Evolutionary conservation across 1,140 invertebrate species (phyloP).

Genomic region (Ceratitis capitata): DNA sequence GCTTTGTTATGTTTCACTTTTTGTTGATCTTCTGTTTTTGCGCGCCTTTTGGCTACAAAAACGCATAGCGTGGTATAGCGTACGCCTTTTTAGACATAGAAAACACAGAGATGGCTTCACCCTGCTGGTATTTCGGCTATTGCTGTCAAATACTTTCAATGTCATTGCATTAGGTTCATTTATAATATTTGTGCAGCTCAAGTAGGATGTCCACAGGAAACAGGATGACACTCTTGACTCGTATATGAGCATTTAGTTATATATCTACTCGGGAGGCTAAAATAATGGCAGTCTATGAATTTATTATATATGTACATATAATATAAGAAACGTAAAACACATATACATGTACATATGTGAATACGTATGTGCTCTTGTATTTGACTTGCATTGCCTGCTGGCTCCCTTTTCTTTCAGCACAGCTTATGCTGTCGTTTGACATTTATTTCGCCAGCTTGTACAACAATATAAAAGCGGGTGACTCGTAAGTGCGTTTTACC

Average conservation of each 20-base stretch:
- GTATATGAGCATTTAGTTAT: neutral
- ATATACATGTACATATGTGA: neutral
- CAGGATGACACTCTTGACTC: neutral
- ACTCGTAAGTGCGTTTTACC: constrained; percentile 19
- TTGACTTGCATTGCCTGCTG: constrained; percentile 28
- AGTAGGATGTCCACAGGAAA: neutral
- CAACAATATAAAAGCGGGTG: neutral
- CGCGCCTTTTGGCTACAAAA: neutral
- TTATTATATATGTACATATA: neutral
- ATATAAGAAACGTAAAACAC: too few relatives aligned
- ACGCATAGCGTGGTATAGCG: neutral
- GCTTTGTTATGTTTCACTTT: neutral
- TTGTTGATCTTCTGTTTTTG: neutral
- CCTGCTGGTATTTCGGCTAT: neutral
- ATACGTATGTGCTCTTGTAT: neutral
- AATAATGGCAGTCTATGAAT: neutral
- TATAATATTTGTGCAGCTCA: constrained; percentile 1
- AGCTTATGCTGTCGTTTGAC: constrained; percentile 17
- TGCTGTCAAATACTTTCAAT: constrained; percentile 37
- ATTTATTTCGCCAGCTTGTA: constrained; percentile 18
- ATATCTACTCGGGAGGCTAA: neutral
- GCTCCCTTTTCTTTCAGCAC: neutral
- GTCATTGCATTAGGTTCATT: constrained; percentile 31
- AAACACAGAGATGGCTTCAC: too few relatives aligned
- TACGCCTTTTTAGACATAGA: too few relatives aligned